A percentile compares a stretch with the other conserved stretches of the same genome.
These are phyloP conservation scores for Cyrtorhinus lividipennis DNA, from an alignment of 1,140 invertebrate genomes.

Conservation along the genomic window DNA sequence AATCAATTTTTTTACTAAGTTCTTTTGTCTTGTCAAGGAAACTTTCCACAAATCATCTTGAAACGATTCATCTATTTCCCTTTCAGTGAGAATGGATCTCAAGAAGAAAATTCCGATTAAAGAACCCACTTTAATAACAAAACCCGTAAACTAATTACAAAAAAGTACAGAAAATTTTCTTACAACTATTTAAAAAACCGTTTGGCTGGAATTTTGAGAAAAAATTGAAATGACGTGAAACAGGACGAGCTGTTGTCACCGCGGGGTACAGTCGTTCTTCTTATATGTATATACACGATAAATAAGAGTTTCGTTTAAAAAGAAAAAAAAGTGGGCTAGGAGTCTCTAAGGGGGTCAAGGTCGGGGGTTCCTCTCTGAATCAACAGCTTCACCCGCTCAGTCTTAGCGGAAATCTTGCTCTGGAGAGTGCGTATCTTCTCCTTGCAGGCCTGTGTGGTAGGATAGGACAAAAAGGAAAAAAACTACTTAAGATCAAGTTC, in stretches of 20 bases:
- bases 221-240: background rate
- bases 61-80: too few species aligned
- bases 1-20: too few species aligned
- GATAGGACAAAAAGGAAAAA: conserved; percentile 16
- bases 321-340: conserved; percentile 18
- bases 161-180: background rate
- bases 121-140: conserved; percentile 1
- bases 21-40: too few species aligned
- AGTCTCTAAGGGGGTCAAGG: conserved; percentile 41
- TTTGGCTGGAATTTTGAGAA: background rate
- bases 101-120: too few species aligned
- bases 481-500: background rate
- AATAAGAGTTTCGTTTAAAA: conserved; percentile 1
- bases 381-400: conserved; percentile 73
- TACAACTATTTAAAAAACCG: background rate
- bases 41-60: too few species aligned
- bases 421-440: conserved; percentile 72
- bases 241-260: too few species aligned
- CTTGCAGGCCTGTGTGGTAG: conserved; percentile 52
- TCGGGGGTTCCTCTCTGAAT: conserved; percentile 70
- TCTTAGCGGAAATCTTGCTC: conserved; percentile 71
- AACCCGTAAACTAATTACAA: conserved; percentile 5
- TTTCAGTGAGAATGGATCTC: too few species aligned
- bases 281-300: too few species aligned
- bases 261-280: too few species aligned